These are phyloP conservation scores for Acheta domesticus DNA, from an alignment of 2,888 invertebrate species.

Conservation along the genomic window DNA sequence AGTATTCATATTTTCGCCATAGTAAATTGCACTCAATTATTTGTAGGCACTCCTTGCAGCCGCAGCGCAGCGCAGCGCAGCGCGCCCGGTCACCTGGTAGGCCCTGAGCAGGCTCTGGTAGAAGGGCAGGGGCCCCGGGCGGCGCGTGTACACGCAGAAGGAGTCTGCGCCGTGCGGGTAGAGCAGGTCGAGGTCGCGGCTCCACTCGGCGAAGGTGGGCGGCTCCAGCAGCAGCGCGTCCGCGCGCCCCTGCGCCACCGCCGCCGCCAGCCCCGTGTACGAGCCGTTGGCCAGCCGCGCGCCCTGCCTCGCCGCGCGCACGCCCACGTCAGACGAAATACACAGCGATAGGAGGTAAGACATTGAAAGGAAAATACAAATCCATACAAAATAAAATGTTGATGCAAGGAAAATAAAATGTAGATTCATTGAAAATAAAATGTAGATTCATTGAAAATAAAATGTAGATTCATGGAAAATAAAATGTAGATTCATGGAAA, in stretches of 20 bases:
- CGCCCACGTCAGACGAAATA: not conserved
- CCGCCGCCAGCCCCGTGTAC: not conserved
- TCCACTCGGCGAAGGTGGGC: not conserved
- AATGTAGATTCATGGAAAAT: too few species aligned
- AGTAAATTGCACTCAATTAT: too few species aligned
- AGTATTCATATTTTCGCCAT: too few species aligned
- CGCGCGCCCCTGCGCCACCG: not conserved
- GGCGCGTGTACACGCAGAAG: not conserved
- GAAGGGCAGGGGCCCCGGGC: not conserved
- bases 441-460: too few species aligned
- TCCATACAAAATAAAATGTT: too few species aligned
- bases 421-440: too few species aligned
- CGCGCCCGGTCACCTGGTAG: not conserved
- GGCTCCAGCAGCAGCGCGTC: not conserved
- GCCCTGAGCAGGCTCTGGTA: not conserved
- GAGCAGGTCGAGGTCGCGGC: not conserved
- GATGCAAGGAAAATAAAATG: too few species aligned
- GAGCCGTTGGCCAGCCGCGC: not conserved
- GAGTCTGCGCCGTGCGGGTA: not conserved
- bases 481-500: too few species aligned
- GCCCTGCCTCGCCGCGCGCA: not conserved
- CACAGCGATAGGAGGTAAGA: too few species aligned
- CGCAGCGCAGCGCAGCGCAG: too few species aligned
- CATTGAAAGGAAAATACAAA: too few species aligned
- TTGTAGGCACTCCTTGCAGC: too few species aligned